Conservation (phyloP, 2,113 vertebrate species). For the Lates calcarifer region DNA sequence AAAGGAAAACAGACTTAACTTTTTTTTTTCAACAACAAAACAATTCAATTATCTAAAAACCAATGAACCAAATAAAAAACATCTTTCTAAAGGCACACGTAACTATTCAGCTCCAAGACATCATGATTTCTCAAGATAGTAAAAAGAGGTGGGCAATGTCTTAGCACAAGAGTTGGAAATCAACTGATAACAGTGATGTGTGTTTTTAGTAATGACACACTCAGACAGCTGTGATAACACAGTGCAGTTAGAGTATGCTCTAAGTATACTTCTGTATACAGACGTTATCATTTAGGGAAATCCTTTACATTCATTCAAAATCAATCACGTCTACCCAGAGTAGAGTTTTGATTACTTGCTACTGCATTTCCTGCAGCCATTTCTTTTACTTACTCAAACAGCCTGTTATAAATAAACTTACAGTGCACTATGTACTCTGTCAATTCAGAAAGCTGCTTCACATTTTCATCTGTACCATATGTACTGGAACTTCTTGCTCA, state of each 20-base stretch:
- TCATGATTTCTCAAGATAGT: constrained; percentile 11
- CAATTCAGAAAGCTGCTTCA: constrained; percentile 3
- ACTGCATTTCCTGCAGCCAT: neutral
- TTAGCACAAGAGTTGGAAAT: constrained; percentile 2
- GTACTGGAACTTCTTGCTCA: neutral
- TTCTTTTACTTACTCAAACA: neutral
- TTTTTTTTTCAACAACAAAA: constrained; percentile 23
- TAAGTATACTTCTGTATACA: neutral
- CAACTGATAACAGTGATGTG: neutral
- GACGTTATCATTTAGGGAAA: constrained; percentile 3
- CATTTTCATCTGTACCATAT: neutral
- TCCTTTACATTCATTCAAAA: constrained; percentile 43
- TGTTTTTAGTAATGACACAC: constrained; percentile 1
- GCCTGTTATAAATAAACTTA: neutral
- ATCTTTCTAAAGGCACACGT: constrained; percentile 68
- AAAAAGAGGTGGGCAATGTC: neutral
- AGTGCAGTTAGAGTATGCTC: constrained; percentile 14
- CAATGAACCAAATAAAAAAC: constrained; percentile 36
- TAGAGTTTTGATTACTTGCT: neutral
- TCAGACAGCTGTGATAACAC: constrained; percentile 19
- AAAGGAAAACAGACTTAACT: constrained; percentile 27
- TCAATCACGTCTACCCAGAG: neutral
- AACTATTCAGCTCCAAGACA: constrained; percentile 38
- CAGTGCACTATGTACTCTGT: neutral
- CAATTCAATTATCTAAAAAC: constrained; percentile 26